Evolutionary conservation across 1,140 invertebrate species (phyloP).

Genomic region (Zaprionus inermis): DNA sequence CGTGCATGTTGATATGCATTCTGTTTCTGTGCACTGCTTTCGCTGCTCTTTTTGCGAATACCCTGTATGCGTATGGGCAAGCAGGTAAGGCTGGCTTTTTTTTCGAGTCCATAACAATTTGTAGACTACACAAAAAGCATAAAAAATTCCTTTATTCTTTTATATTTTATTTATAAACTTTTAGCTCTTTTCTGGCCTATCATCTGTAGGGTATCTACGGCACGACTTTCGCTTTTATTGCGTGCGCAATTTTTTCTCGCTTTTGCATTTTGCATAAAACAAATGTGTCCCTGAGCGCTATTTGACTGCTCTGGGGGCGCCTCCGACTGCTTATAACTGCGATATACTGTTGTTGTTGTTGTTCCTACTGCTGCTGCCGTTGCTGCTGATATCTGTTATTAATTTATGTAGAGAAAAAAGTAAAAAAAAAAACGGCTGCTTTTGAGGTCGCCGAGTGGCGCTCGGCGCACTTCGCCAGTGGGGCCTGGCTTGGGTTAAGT

Average conservation of each 20-base stretch:
- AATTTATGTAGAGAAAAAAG: slow-evolving; percentile 71
- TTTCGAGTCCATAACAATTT: not conserved
- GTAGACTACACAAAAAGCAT: too few relatives aligned
- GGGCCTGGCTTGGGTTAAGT: slow-evolving; percentile 14
- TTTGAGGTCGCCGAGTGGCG: slow-evolving; percentile 60
- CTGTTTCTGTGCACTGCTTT: slow-evolving; percentile 48
- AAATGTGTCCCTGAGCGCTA: slow-evolving; percentile 78
- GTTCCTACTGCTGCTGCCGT: slow-evolving; percentile 27
- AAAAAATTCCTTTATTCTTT: too few relatives aligned
- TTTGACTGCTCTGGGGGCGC: slow-evolving; percentile 57
- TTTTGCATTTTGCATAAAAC: slow-evolving; percentile 52
- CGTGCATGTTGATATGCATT: slow-evolving; percentile 77
- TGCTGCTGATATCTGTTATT: slow-evolving; percentile 75
- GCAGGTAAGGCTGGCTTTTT: not conserved
- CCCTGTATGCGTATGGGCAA: not conserved
- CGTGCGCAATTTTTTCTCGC: slow-evolving; percentile 34
- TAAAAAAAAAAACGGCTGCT: slow-evolving; percentile 53
- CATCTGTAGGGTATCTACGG: not conserved
- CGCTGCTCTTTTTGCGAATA: slow-evolving; percentile 15
- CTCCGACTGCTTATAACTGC: slow-evolving; percentile 73
- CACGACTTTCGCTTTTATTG: slow-evolving; percentile 38
- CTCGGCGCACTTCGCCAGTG: slow-evolving; percentile 7
- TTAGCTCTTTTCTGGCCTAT: not conserved
- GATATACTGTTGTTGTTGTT: slow-evolving; percentile 64
- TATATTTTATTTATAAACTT: too few relatives aligned